These are phyloP conservation scores for Clarias platycephalus DNA, from an alignment of 2,797 vertebrate species.

Conservation along the genomic window DNA sequence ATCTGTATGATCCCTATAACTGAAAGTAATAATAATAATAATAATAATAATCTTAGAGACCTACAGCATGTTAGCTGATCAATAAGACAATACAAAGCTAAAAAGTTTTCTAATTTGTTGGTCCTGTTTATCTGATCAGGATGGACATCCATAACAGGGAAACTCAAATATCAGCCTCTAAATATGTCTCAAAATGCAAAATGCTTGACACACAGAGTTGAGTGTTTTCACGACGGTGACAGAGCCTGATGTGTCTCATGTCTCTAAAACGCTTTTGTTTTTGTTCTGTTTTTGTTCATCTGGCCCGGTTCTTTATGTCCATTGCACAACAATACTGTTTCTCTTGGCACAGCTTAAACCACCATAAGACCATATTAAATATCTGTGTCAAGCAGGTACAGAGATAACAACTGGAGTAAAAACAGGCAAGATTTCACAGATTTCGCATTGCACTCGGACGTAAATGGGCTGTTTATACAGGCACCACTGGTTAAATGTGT, in stretches of 20 bases:
- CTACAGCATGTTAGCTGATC: background rate
- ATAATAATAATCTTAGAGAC: background rate
- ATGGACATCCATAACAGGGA: background rate
- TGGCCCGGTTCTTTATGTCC: constrained; percentile 2
- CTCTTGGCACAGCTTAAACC: constrained; percentile 22
- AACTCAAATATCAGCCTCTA: background rate
- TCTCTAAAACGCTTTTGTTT: constrained; percentile 2
- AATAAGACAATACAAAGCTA: background rate
- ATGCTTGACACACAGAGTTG: background rate
- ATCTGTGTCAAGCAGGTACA: constrained; percentile 18
- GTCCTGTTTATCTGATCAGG: background rate
- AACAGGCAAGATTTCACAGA: background rate
- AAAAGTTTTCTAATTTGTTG: background rate
- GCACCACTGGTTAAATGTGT: constrained; percentile 9
- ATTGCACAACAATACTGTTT: constrained; percentile 30
- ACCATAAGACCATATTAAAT: constrained; percentile 20
- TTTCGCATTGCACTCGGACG: background rate
- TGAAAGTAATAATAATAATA: background rate
- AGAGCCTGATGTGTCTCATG: constrained; percentile 3
- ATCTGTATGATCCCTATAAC: background rate
- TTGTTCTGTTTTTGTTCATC: background rate
- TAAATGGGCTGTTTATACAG: background rate
- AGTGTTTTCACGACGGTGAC: constrained; percentile 1
- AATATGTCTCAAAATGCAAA: background rate
- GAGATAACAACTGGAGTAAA: constrained; percentile 9